Percentiles rank a stretch among this genome's conserved stretches.
phyloP scores from a whole-genome alignment of 2,113 vertebrate species.

The Gobius niger region DNA sequence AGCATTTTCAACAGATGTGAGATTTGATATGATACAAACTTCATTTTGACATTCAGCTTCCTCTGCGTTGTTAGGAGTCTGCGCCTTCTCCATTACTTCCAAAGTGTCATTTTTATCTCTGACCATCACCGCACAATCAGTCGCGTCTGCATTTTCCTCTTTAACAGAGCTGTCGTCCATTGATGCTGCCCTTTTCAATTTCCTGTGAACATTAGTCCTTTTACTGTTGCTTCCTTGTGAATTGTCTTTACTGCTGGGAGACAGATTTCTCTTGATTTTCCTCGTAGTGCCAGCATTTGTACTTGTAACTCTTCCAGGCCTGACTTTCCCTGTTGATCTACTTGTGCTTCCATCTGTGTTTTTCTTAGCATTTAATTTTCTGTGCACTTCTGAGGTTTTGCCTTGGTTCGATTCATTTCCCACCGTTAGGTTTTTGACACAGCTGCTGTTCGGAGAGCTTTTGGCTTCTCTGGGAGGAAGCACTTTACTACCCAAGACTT shows the following conservation, averaged over 20 bases:
- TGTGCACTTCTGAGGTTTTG: neutral
- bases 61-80: neutral
- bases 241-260: neutral
- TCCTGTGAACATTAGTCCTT: neutral
- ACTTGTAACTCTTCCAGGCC: slow-evolving; percentile 13
- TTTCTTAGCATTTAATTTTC: neutral
- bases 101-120: neutral
- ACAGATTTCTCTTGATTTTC: slow-evolving; percentile 13
- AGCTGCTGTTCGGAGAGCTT: neutral
- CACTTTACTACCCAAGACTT: neutral
- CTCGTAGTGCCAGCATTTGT: neutral
- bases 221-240: neutral
- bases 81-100: neutral
- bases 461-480: neutral
- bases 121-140: neutral
- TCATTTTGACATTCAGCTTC: neutral
- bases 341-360: neutral
- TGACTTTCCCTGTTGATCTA: neutral
- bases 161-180: neutral
- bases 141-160: neutral
- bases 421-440: neutral
- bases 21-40: no score
- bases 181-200: neutral
- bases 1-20: neutral
- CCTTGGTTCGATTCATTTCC: neutral